These are phyloP conservation scores for Crotalus helleri DNA, from an alignment of 2,113 vertebrate species.

Conservation along the genomic window DNA sequence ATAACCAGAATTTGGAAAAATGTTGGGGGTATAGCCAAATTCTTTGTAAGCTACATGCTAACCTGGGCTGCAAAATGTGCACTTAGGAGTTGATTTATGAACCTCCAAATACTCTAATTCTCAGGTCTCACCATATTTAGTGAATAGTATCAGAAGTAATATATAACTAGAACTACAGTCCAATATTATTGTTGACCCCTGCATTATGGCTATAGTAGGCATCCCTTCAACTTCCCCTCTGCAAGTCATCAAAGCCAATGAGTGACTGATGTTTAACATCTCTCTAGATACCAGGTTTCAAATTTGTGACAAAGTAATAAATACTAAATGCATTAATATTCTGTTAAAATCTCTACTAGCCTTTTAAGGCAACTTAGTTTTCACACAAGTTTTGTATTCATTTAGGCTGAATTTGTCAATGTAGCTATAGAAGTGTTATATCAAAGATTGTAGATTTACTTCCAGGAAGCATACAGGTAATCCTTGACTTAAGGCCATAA, in stretches of 20 bases:
- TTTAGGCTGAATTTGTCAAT: neutral
- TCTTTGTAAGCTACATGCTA: neutral
- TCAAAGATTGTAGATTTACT: neutral
- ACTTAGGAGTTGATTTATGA: neutral
- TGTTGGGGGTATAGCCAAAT: neutral
- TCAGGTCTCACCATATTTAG: neutral
- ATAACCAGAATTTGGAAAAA: neutral
- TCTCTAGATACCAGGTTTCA: neutral
- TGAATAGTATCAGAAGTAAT: neutral
- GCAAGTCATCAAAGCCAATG: neutral
- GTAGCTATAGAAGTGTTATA: neutral
- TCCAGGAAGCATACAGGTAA: neutral
- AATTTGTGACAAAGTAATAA: neutral
- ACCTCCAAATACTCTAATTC: neutral
- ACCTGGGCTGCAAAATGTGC: neutral
- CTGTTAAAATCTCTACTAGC: neutral
- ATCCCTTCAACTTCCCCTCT: neutral
- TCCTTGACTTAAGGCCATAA: neutral
- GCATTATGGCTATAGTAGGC: neutral
- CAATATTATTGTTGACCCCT: neutral
- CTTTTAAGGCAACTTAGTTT: neutral
- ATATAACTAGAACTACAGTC: neutral
- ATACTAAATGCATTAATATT: neutral
- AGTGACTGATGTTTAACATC: neutral
- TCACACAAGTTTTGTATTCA: neutral